A percentile compares a stretch with the other conserved stretches of the same genome.
phyloP scores from a whole-genome alignment of 2,113 vertebrate genomes.

The Penelope pileata region DNA sequence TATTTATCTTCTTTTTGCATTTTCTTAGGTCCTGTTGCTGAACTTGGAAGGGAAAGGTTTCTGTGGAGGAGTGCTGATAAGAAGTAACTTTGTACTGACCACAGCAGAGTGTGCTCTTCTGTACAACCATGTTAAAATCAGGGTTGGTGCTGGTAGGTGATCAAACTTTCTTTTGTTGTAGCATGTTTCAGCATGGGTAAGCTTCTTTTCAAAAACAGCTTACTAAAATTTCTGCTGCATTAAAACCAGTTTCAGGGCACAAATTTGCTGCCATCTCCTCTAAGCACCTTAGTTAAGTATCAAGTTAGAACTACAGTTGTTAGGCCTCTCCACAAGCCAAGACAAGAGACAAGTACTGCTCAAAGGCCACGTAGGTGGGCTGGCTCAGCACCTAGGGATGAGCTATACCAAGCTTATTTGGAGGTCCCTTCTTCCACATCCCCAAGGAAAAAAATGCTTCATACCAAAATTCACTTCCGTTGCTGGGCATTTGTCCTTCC shows the following conservation, averaged over 20 bases:
- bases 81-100: constrained; percentile 80
- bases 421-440: not conserved
- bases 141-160: constrained; percentile 74
- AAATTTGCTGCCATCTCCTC: not conserved
- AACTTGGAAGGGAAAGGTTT: constrained; percentile 66
- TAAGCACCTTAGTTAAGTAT: not conserved
- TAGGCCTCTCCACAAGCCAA: not conserved
- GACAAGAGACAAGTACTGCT: not conserved
- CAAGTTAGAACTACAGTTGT: not conserved
- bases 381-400: not conserved
- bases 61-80: constrained; percentile 85
- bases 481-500: not conserved
- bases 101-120: constrained; percentile 79
- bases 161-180: not conserved
- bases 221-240: no score
- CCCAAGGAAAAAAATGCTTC: not conserved
- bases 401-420: not conserved
- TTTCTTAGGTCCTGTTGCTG: constrained; percentile 80
- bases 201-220: not conserved
- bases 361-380: rapidly evolving
- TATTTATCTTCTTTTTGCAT: not conserved
- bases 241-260: not conserved
- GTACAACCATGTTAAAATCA: constrained; percentile 35
- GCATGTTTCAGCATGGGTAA: not conserved
- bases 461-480: not conserved